Evolutionary conservation across 2,888 invertebrate species (phyloP).

Genomic region (Thysanoteuthis rhombus): DNA sequence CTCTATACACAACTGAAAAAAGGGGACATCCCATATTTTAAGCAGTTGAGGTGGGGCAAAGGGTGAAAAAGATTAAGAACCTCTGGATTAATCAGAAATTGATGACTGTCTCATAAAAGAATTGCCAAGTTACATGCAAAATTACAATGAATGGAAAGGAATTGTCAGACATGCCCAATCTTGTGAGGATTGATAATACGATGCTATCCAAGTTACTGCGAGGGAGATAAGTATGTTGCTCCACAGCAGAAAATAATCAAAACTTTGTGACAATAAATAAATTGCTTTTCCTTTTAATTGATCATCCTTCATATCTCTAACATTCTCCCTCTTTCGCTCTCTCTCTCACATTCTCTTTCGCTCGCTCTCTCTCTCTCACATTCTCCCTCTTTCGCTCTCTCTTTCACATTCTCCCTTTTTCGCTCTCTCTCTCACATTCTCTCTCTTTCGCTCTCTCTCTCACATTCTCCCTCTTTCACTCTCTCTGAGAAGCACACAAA

Average conservation of each 20-base stretch:
- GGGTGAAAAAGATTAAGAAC: neutral
- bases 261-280: too few species aligned
- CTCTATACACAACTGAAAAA: too few species aligned
- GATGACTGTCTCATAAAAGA: neutral
- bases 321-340: too few species aligned
- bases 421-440: too few species aligned
- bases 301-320: too few species aligned
- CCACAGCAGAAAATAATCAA: neutral
- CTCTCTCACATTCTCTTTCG: too few species aligned
- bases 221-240: neutral
- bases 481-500: neutral
- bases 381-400: too few species aligned
- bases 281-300: too few species aligned
- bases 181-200: neutral
- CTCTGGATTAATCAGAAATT: neutral
- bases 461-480: neutral
- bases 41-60: neutral
- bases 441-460: too few species aligned
- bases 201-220: neutral
- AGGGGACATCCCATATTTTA: too few species aligned
- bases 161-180: neutral
- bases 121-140: neutral
- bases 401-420: too few species aligned
- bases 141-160: neutral
- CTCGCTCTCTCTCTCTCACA: too few species aligned